Percentiles rank a stretch among this genome's conserved stretches.
These are phyloP conservation scores for Ylistrum balloti DNA, from an alignment of 1,140 invertebrate species.

Conservation along the genomic window DNA sequence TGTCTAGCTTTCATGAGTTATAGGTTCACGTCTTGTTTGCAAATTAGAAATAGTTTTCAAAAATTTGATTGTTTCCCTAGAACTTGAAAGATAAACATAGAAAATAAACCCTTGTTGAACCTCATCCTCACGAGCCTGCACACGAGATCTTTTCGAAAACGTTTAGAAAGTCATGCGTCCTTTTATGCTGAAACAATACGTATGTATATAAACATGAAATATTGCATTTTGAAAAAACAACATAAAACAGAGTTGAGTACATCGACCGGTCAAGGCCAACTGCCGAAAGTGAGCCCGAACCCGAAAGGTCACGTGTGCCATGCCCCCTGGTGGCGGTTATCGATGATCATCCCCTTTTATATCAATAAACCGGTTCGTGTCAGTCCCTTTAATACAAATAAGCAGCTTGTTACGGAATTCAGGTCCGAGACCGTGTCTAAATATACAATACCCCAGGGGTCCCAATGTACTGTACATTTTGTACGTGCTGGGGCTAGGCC, in stretches of 20 bases:
- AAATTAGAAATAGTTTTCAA: too few species aligned
- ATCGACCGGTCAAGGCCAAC: background rate
- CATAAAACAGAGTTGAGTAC: background rate
- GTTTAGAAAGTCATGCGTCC: too few species aligned
- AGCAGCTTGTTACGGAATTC: constrained; percentile 33
- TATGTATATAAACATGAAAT: too few species aligned
- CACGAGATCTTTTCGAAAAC: too few species aligned
- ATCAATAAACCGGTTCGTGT: constrained; percentile 15
- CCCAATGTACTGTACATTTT: background rate
- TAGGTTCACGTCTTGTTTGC: too few species aligned
- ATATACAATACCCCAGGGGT: background rate
- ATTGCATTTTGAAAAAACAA: background rate
- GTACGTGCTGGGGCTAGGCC: background rate
- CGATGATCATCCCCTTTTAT: constrained; percentile 23
- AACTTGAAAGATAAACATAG: too few species aligned
- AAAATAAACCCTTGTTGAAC: too few species aligned
- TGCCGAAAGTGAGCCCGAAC: background rate
- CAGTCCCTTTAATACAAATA: constrained; percentile 35
- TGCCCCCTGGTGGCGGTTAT: constrained; percentile 29
- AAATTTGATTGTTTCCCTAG: too few species aligned
- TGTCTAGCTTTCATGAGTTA: too few species aligned
- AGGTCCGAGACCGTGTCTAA: constrained; percentile 16
- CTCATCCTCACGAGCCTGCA: too few species aligned
- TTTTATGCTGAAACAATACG: too few species aligned
- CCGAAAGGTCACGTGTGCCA: constrained; percentile 8